phyloP scores from a whole-genome alignment of 2,888 invertebrate species.

The Aquatica leii region DNA sequence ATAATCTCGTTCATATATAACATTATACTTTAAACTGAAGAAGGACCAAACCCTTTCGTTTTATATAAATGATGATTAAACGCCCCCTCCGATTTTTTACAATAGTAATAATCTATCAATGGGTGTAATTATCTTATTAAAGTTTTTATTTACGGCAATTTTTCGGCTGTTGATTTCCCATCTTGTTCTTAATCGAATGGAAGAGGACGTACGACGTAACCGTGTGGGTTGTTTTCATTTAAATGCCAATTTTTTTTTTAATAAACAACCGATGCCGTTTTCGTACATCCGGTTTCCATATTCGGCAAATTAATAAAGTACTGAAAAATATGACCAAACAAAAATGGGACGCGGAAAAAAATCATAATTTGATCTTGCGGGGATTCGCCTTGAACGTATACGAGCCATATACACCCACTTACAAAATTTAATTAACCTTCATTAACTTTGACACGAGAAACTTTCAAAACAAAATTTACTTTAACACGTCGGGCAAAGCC shows the following conservation, averaged over 20 bases:
- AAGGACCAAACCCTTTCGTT: conserved; percentile 32
- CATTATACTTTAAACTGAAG: conserved; percentile 46
- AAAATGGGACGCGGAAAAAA: background rate
- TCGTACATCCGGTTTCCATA: conserved; percentile 6
- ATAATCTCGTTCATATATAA: conserved; percentile 56
- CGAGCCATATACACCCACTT: conserved; percentile 18
- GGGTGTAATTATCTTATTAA: conserved; percentile 34
- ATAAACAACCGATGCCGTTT: no score
- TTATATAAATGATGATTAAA: conserved; percentile 30
- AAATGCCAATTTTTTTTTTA: no score
- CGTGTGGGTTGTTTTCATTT: conserved; percentile 24
- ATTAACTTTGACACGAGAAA: conserved; percentile 22
- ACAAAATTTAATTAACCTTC: conserved; percentile 24
- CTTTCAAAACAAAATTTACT: no score
- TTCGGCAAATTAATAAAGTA: no score
- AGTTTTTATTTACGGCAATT: conserved; percentile 25
- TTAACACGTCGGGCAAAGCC: no score
- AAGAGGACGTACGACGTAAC: no score
- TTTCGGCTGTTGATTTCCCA: conserved; percentile 27
- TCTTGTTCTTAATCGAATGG: no score
- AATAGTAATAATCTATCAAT: conserved; percentile 31
- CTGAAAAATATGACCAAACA: no score
- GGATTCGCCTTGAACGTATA: conserved; percentile 18
- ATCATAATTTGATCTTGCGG: conserved; percentile 9
- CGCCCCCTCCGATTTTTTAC: conserved; percentile 33